Percentiles rank a stretch among this genome's conserved stretches.
These are phyloP conservation scores for Montipora cactus DNA, from an alignment of 64 coral and sea anemone species.

Conservation along the genomic window DNA sequence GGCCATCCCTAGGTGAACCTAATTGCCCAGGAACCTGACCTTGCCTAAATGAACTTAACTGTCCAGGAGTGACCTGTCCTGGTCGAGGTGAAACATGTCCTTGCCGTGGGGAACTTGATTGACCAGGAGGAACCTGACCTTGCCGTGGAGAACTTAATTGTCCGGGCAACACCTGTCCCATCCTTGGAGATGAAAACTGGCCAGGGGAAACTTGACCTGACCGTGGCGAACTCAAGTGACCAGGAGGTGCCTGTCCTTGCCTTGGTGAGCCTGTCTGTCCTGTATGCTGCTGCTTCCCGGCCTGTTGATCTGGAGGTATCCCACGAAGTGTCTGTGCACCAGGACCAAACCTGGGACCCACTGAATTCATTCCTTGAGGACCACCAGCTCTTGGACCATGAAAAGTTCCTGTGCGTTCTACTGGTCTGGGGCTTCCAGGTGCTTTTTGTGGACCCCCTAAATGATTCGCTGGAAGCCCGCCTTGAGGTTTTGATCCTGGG, in stretches of 20 bases:
- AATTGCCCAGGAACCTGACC: not conserved
- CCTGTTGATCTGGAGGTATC: conserved; percentile 23
- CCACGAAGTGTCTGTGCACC: conserved; percentile 20
- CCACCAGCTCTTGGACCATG: conserved; percentile 18
- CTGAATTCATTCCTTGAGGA: not conserved
- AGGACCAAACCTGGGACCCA: conserved; percentile 2
- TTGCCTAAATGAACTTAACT: not conserved
- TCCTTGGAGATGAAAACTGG: not conserved
- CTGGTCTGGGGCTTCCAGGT: conserved; percentile 40
- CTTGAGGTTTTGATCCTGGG: conserved; percentile 13
- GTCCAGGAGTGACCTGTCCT: not conserved
- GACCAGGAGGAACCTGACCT: not conserved
- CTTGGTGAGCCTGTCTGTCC: conserved; percentile 27
- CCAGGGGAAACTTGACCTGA: not conserved
- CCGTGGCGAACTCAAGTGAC: not conserved
- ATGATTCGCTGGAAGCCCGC: conserved; percentile 36
- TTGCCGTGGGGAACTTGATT: not conserved
- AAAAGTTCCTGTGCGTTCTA: conserved; percentile 20
- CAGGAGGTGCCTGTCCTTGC: not conserved
- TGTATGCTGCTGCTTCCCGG: conserved; percentile 40
- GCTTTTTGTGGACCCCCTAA: conserved; percentile 13
- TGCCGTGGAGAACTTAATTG: conserved; percentile 27
- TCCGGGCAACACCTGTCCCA: not conserved
- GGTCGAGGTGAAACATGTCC: not conserved
- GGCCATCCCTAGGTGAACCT: conserved; percentile 5